Evolutionary conservation across 2,888 invertebrate genomes (phyloP).

Genomic region (Rhagium mordax): DNA sequence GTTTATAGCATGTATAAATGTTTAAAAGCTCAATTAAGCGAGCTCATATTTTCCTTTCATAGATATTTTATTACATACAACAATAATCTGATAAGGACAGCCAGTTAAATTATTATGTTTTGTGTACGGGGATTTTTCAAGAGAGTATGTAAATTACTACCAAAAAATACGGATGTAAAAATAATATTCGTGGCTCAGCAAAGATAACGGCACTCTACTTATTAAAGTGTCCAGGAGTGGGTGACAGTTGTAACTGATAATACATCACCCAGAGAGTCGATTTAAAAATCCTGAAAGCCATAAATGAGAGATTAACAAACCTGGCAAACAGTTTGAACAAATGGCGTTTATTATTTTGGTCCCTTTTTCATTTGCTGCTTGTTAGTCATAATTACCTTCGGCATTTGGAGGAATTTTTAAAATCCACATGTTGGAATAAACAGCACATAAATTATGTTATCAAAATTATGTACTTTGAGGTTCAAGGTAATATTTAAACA

Average conservation of each 20-base stretch:
- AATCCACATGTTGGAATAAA: too few relatives aligned
- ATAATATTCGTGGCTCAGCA: neutral
- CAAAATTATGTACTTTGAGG: too few relatives aligned
- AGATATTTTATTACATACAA: constrained; percentile 29
- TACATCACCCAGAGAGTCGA: neutral
- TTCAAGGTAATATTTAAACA: too few relatives aligned
- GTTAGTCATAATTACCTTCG: too few relatives aligned
- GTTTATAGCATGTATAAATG: constrained; percentile 23
- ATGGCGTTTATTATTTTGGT: too few relatives aligned
- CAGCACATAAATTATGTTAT: too few relatives aligned
- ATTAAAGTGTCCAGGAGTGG: too few relatives aligned
- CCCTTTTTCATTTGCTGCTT: too few relatives aligned
- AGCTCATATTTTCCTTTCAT: constrained; percentile 19
- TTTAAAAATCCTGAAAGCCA: too few relatives aligned
- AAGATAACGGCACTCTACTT: neutral
- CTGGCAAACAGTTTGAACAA: too few relatives aligned
- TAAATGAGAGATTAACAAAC: too few relatives aligned
- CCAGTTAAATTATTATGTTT: neutral
- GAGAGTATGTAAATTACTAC: neutral
- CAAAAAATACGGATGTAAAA: neutral
- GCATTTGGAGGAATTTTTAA: too few relatives aligned
- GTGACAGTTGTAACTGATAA: neutral
- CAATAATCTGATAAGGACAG: constrained; percentile 35
- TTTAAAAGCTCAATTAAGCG: constrained; percentile 19
- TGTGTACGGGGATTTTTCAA: neutral